Conservation (phyloP, 2,113 vertebrate species). For the Zingel zingel region DNA sequence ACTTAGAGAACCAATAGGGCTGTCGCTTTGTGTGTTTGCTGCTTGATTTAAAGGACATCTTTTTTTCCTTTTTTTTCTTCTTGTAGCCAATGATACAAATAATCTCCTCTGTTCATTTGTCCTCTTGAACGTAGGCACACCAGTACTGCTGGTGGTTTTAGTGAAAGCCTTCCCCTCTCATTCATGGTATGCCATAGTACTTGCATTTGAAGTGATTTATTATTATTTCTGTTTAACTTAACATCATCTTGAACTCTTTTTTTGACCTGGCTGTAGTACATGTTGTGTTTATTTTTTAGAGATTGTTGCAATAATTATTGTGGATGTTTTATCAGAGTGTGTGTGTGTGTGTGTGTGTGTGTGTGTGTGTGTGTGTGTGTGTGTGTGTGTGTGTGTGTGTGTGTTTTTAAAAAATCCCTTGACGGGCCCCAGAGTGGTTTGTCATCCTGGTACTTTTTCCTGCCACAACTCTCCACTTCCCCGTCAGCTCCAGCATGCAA, state of each 20-base stretch:
- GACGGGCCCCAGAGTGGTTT: slow-evolving; percentile 44
- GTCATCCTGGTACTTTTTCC: slow-evolving; percentile 62
- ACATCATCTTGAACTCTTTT: slow-evolving; percentile 66
- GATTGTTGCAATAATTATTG: slow-evolving; percentile 85
- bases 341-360: slow-evolving; percentile 38
- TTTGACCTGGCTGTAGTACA: slow-evolving; percentile 78
- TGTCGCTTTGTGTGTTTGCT: slow-evolving; percentile 74
- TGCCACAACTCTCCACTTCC: slow-evolving; percentile 41
- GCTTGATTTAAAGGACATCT: slow-evolving; percentile 65
- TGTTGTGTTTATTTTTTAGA: slow-evolving; percentile 79
- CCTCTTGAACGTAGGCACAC: slow-evolving; percentile 67
- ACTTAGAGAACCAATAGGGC: slow-evolving; percentile 73
- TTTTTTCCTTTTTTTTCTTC: slow-evolving; percentile 39
- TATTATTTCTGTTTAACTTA: slow-evolving; percentile 55
- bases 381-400: too few relatives aligned
- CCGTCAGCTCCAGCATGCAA: slow-evolving; percentile 61
- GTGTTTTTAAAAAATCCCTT: neutral
- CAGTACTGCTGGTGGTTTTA: slow-evolving; percentile 70
- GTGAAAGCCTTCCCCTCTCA: slow-evolving; percentile 64
- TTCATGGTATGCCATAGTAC: slow-evolving; percentile 76
- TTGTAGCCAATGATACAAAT: slow-evolving; percentile 70
- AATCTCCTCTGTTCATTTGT: slow-evolving; percentile 46
- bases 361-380: too few relatives aligned
- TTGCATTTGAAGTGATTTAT: slow-evolving; percentile 80
- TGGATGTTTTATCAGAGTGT: slow-evolving; percentile 76